phyloP scores from a whole-genome alignment of 1,140 invertebrate genomes.

The Atta texana region DNA sequence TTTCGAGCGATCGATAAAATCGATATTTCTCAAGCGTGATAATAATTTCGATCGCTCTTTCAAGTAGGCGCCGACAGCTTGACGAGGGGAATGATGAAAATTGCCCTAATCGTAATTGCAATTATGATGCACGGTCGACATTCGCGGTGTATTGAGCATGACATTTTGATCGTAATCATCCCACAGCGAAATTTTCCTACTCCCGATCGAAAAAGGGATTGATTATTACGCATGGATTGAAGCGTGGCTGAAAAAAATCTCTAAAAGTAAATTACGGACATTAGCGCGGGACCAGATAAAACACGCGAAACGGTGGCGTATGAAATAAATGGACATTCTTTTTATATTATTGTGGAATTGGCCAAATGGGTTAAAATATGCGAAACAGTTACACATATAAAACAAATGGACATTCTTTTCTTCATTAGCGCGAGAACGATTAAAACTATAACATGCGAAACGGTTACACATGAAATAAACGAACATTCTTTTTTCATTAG shows the following conservation, averaged over 20 bases:
- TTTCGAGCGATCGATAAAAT: conserved; percentile 1
- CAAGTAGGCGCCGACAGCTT: neutral
- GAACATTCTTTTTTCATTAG: neutral
- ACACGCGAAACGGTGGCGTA: neutral
- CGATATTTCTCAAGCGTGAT: conserved; percentile 48
- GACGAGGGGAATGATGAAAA: conserved; percentile 59
- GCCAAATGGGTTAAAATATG: neutral
- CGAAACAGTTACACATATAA: neutral
- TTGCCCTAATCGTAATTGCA: conserved; percentile 53
- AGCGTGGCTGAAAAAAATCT: neutral
- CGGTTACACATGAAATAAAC: neutral
- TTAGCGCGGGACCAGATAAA: neutral
- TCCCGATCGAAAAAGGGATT: conserved; percentile 53
- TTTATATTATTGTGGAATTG: neutral
- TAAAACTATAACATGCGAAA: neutral
- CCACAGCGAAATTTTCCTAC: conserved; percentile 65
- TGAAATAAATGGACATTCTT: neutral
- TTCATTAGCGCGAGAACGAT: neutral
- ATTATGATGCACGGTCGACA: conserved; percentile 48
- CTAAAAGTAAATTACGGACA: neutral
- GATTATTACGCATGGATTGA: conserved; percentile 41
- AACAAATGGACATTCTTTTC: neutral
- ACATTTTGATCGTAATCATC: conserved; percentile 57
- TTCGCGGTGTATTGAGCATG: conserved; percentile 63
- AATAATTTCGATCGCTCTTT: conserved; percentile 46